A percentile compares a stretch with the other conserved stretches of the same genome.
phyloP scores from a whole-genome alignment of 92 coral and sea anemone genomes.

The Paramuricea clavata region DNA sequence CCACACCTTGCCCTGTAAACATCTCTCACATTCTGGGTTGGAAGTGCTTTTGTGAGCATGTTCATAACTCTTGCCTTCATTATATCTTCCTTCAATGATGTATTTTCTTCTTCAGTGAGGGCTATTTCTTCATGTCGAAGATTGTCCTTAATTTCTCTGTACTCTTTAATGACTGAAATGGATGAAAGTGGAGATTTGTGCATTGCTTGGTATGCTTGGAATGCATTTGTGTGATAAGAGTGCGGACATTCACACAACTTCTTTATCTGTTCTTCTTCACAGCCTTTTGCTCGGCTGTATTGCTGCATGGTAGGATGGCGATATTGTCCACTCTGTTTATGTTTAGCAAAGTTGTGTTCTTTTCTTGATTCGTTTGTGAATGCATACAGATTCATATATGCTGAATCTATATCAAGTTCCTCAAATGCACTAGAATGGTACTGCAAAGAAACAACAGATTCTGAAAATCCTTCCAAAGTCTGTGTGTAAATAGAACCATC shows the following conservation, averaged over 20 bases:
- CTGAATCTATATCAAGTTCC: slow-evolving; percentile 16
- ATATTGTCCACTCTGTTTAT: slow-evolving; percentile 66
- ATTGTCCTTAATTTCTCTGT: slow-evolving; percentile 23
- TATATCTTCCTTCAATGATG: slow-evolving; percentile 32
- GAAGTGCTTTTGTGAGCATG: slow-evolving; percentile 46
- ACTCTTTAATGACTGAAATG: slow-evolving; percentile 1
- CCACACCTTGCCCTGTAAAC: slow-evolving; percentile 63
- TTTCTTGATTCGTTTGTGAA: slow-evolving; percentile 67
- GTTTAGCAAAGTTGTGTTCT: slow-evolving; percentile 73
- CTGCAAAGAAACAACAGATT: slow-evolving; percentile 42
- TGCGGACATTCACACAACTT: slow-evolving; percentile 69
- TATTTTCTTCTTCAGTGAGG: neutral
- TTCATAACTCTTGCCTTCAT: slow-evolving; percentile 52
- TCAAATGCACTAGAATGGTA: slow-evolving; percentile 44
- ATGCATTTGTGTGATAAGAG: slow-evolving; percentile 69
- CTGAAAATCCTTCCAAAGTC: slow-evolving; percentile 54
- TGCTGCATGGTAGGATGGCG: slow-evolving; percentile 73
- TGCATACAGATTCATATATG: slow-evolving; percentile 64
- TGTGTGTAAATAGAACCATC: slow-evolving; percentile 55
- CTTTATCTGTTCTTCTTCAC: slow-evolving; percentile 67
- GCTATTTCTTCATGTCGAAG: neutral
- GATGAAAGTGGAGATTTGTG: slow-evolving; percentile 59
- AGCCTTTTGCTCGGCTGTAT: slow-evolving; percentile 56
- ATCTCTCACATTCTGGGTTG: slow-evolving; percentile 53
- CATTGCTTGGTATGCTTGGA: slow-evolving; percentile 65